Conservation (phyloP, 2,888 invertebrate genomes). For the Agrochola macilenta region DNA sequence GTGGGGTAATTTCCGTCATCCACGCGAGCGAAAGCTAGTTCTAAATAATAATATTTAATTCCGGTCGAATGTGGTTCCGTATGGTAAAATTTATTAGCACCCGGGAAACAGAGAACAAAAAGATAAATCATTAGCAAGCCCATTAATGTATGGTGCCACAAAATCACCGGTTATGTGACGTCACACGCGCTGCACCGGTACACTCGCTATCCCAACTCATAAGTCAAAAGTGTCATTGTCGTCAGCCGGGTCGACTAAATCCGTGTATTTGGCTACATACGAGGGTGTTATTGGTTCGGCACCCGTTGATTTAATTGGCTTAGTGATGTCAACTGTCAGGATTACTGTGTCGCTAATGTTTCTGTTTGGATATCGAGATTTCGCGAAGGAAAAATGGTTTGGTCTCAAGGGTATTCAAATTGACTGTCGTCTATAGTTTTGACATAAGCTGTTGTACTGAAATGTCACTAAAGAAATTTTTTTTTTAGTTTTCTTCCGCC, state of each 20-base stretch:
- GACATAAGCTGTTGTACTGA: background rate
- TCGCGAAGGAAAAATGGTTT: background rate
- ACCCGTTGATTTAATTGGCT: constrained; percentile 52
- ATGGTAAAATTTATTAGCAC: background rate
- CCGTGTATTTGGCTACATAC: constrained; percentile 39
- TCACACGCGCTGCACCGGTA: constrained; percentile 21
- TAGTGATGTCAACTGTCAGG: constrained; percentile 30
- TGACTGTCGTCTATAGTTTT: background rate
- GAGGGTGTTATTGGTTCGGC: constrained; percentile 43
- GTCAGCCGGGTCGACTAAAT: constrained; percentile 27
- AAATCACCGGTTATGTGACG: constrained; percentile 10
- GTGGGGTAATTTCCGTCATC: no score
- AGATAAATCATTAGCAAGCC: constrained; percentile 45
- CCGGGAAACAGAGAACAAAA: constrained; percentile 9
- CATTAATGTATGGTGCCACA: constrained; percentile 10
- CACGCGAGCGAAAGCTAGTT: no score
- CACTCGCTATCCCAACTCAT: constrained; percentile 22
- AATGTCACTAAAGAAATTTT: background rate
- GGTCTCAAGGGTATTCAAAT: background rate
- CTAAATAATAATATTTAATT: constrained; percentile 1
- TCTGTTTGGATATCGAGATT: constrained; percentile 6
- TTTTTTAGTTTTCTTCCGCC: background rate
- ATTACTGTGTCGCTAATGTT: constrained; percentile 23
- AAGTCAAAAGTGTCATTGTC: constrained; percentile 46
- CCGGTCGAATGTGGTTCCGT: background rate